Conservation (phyloP, 92 coral and sea anemone genomes). For the Phenganax stokvisi region DNA sequence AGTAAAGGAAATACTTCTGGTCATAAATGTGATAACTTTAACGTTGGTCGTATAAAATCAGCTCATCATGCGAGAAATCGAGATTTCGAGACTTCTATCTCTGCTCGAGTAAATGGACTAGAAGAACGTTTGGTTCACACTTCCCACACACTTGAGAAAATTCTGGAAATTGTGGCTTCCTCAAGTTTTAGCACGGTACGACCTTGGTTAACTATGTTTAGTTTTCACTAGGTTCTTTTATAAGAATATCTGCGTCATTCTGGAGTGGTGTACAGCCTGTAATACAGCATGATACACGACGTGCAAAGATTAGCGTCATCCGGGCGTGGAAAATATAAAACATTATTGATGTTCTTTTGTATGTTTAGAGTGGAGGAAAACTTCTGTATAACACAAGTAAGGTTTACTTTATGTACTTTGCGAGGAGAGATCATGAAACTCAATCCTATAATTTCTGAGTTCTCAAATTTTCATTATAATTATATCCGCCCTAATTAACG, state of each 20-base stretch:
- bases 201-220: background rate
- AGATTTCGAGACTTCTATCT: conserved; percentile 15
- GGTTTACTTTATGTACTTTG: background rate
- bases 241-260: background rate
- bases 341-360: background rate
- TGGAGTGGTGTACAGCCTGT: background rate
- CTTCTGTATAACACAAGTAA: background rate
- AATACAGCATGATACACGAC: no score
- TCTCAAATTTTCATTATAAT: no score
- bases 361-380: conserved; percentile 3
- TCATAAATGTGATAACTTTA: background rate
- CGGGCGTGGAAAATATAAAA: no score
- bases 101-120: conserved; percentile 19
- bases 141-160: conserved; percentile 28
- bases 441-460: no score
- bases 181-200: conserved; percentile 2
- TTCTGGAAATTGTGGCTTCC: conserved; percentile 31
- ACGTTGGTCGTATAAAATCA: background rate
- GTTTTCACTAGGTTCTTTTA: background rate
- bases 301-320: no score
- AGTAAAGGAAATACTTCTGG: background rate
- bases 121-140: conserved; percentile 31
- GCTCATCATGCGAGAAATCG: conserved; percentile 23
- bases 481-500: no score
- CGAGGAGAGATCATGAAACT: background rate